Conservation (phyloP, 1,140 invertebrate genomes). For the Listronotus bonariensis region DNA sequence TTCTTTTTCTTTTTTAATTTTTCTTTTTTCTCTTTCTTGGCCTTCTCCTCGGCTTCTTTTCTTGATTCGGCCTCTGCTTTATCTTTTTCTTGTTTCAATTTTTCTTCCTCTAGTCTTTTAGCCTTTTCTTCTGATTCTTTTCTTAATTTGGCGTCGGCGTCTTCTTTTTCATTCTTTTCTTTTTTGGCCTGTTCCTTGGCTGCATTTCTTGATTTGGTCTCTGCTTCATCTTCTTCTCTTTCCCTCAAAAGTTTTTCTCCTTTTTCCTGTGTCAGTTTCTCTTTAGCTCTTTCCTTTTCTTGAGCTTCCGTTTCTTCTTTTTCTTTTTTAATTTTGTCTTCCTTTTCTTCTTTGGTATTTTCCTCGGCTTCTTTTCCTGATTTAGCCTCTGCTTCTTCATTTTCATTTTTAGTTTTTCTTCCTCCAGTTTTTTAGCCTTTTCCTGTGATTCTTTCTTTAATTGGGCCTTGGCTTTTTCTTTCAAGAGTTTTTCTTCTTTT, state of each 20-base stretch:
- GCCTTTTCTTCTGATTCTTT: neutral
- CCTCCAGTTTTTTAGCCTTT: constrained; percentile 5
- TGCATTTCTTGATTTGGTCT: constrained; percentile 4
- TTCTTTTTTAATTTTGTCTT: neutral
- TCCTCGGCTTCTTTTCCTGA: constrained; percentile 8
- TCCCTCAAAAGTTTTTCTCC: no score
- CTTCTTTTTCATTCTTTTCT: constrained; percentile 1
- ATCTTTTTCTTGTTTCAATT: constrained; percentile 23
- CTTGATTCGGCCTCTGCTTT: constrained; percentile 16
- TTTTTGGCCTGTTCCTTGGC: constrained; percentile 8
- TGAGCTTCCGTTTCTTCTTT: constrained; percentile 1
- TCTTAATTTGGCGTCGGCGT: constrained; percentile 3
- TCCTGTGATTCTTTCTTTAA: constrained; percentile 7
- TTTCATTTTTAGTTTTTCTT: constrained; percentile 7
- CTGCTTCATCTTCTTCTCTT: neutral
- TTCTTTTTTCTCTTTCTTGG: neutral
- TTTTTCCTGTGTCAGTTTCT: no score
- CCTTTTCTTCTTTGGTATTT: constrained; percentile 1
- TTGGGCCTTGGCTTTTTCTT: constrained; percentile 25
- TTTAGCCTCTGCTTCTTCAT: neutral
- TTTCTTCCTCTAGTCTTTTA: constrained; percentile 4
- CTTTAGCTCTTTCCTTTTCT: no score
- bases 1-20: neutral
- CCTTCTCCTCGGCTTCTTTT: constrained; percentile 12
- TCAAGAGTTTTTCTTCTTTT: constrained; percentile 24